Evolutionary conservation across 30 jellyfish, hydroid and myxozoan genomes (phyloP).

Genomic region (Cassiopea andromeda): DNA sequence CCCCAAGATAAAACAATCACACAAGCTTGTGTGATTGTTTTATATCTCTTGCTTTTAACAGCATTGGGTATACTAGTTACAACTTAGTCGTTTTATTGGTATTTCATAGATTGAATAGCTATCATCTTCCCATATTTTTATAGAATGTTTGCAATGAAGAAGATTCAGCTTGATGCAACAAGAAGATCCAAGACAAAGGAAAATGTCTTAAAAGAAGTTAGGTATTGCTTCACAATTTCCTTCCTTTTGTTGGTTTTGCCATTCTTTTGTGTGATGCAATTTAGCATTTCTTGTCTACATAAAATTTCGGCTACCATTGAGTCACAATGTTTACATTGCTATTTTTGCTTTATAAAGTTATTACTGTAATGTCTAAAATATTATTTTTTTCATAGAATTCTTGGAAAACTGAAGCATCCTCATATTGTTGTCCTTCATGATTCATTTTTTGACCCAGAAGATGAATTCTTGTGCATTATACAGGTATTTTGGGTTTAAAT

Average conservation of each 20-base stretch:
- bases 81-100: too few species aligned
- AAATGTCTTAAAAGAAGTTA: slow-evolving; percentile 84
- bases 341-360: background rate
- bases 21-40: too few species aligned
- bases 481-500: slow-evolving; percentile 59
- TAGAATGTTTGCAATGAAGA: slow-evolving; percentile 84
- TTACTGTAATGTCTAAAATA: background rate
- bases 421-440: slow-evolving; percentile 83
- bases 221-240: slow-evolving; percentile 28
- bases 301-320: background rate
- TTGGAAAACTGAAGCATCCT: slow-evolving; percentile 76
- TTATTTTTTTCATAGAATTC: slow-evolving; percentile 34
- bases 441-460: slow-evolving; percentile 72
- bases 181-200: slow-evolving; percentile 78
- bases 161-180: slow-evolving; percentile 79
- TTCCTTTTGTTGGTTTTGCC: background rate
- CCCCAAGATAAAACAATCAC: too few species aligned
- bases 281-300: background rate
- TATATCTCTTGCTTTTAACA: too few species aligned
- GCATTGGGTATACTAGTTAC: too few species aligned
- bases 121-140: background rate
- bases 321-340: background rate
- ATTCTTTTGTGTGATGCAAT: background rate
- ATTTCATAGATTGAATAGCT: too few species aligned
- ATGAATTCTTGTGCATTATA: slow-evolving; percentile 67